phyloP scores from a whole-genome alignment of 1,140 invertebrate genomes.

The Drosophila sulfurigaster region DNA sequence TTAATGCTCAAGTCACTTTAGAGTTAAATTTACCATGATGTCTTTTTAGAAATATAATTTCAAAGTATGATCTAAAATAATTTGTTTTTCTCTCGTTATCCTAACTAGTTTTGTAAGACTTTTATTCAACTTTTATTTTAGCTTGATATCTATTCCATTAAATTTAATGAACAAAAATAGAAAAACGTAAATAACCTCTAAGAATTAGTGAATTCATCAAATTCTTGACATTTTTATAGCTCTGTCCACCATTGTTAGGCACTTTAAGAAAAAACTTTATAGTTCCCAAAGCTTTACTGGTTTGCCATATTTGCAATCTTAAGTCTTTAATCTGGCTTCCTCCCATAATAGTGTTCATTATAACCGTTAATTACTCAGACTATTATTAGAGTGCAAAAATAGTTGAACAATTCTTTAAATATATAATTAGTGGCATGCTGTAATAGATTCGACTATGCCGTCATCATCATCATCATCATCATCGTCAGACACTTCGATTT shows the following conservation, averaged over 20 bases:
- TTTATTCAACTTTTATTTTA: no score
- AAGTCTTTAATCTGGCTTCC: not conserved
- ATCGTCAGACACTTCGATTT: not conserved
- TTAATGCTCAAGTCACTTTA: no score
- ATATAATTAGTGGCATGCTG: constrained; percentile 8
- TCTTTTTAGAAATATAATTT: no score
- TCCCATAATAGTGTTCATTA: constrained; percentile 8
- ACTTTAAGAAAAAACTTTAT: not conserved
- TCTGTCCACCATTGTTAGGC: not conserved
- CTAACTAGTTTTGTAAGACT: no score
- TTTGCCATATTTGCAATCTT: not conserved
- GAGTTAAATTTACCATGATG: no score
- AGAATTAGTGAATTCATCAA: not conserved
- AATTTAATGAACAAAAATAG: not conserved
- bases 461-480: not conserved
- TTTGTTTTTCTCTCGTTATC: no score
- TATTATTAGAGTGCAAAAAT: not conserved
- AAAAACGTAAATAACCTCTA: not conserved
- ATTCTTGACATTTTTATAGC: not conserved
- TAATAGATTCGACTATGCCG: constrained; percentile 7
- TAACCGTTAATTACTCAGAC: constrained; percentile 4
- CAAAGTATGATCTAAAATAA: no score
- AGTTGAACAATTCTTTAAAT: not conserved
- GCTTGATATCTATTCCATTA: no score
- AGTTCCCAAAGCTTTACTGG: no score